Percentiles rank a stretch among this genome's conserved stretches.
Conservation (phyloP, 1,140 invertebrate genomes). For the Steinernema feltiae region DNA sequence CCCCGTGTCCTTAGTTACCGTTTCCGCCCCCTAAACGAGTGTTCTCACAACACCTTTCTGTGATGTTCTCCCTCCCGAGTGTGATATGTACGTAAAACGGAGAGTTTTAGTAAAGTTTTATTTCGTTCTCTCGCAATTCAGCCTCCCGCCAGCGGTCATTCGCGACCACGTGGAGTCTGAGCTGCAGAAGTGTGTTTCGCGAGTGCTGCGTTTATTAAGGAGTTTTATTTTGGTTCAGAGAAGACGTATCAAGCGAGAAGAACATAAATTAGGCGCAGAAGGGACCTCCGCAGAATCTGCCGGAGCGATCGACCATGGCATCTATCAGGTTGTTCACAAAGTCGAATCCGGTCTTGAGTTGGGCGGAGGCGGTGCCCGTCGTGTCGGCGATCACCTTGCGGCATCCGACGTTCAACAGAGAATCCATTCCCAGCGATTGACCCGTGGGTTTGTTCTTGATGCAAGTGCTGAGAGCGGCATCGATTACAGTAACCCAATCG, state of each 20-base stretch:
- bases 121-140: neutral
- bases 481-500: constrained; percentile 55
- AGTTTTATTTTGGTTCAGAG: no score
- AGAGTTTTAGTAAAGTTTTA: neutral
- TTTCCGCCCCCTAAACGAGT: neutral
- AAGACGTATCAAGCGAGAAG: no score
- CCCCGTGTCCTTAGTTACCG: neutral
- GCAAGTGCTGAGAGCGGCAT: constrained; percentile 51
- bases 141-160: neutral
- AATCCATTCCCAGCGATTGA: constrained; percentile 56
- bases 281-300: constrained; percentile 50
- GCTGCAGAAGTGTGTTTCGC: no score
- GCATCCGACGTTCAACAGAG: constrained; percentile 55
- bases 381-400: constrained; percentile 57
- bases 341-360: constrained; percentile 57
- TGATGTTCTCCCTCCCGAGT: neutral
- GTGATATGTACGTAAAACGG: constrained; percentile 6
- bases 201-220: no score
- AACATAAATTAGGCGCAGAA: constrained; percentile 36
- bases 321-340: constrained; percentile 57
- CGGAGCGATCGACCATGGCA: constrained; percentile 56
- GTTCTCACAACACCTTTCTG: neutral
- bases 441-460: constrained; percentile 54
- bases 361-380: constrained; percentile 48
- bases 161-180: neutral